A percentile compares a stretch with the other conserved stretches of the same genome.
Conservation (phyloP, 2,888 invertebrate genomes). For the Epistrophella euchroma region DNA sequence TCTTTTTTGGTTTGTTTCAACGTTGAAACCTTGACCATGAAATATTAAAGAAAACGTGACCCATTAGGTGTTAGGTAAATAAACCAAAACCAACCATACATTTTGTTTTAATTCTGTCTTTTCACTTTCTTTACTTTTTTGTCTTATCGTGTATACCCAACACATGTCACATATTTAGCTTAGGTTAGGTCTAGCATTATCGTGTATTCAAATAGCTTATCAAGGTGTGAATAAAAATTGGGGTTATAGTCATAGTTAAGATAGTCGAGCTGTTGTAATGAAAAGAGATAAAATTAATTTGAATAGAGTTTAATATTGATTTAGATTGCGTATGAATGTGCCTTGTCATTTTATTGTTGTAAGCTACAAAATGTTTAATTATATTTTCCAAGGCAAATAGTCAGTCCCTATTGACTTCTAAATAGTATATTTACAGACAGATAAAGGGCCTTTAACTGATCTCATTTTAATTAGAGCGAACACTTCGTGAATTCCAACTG, state of each 20-base stretch:
- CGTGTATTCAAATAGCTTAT: slow-evolving; percentile 44
- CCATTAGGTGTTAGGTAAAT: neutral
- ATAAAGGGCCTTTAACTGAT: neutral
- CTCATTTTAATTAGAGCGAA: neutral
- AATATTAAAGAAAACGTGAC: slow-evolving; percentile 37
- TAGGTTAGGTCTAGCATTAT: slow-evolving; percentile 32
- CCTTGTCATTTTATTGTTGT: slow-evolving; percentile 3
- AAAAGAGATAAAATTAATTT: slow-evolving; percentile 14
- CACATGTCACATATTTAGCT: slow-evolving; percentile 24
- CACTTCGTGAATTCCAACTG: neutral
- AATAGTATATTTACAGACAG: neutral
- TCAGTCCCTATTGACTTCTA: neutral
- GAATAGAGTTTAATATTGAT: slow-evolving; percentile 1
- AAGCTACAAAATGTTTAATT: neutral
- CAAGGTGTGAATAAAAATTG: slow-evolving; percentile 34
- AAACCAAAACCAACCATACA: slow-evolving; percentile 12
- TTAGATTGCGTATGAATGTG: neutral
- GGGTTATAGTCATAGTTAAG: neutral
- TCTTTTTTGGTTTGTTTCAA: too few relatives aligned
- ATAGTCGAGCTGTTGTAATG: neutral
- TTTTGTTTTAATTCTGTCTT: slow-evolving; percentile 12
- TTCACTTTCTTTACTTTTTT: slow-evolving; percentile 2
- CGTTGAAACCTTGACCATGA: slow-evolving; percentile 25
- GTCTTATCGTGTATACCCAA: neutral
- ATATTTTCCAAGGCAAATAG: neutral